Percentiles rank a stretch among this genome's conserved stretches.
phyloP scores from a whole-genome alignment of 2,888 invertebrate genomes.

The Agonopterix alstromeriana region DNA sequence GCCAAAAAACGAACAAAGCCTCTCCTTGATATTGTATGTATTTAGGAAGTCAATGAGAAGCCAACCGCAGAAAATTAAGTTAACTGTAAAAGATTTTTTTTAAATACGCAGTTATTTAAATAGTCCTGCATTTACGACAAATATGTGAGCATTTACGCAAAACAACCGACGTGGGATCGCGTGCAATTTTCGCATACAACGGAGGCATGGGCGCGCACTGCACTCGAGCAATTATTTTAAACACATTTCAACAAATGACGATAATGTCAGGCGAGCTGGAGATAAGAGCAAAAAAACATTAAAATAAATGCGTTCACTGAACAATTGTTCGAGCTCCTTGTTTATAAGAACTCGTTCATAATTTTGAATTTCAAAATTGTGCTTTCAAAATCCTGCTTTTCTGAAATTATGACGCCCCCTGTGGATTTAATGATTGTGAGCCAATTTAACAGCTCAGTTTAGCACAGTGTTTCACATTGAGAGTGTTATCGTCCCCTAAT shows the following conservation, averaged over 20 bases:
- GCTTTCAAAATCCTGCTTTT: conserved; percentile 29
- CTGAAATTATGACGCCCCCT: conserved; percentile 41
- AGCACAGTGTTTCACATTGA: conserved; percentile 61
- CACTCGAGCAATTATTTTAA: conserved; percentile 72
- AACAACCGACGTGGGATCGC: conserved; percentile 57
- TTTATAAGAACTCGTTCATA: conserved; percentile 29
- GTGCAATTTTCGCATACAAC: conserved; percentile 67
- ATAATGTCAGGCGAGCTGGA: conserved; percentile 62
- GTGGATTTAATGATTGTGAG: conserved; percentile 50
- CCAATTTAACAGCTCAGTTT: conserved; percentile 60
- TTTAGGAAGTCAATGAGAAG: neutral
- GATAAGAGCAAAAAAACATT: conserved; percentile 54
- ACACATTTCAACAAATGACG: conserved; percentile 75
- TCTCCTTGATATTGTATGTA: neutral
- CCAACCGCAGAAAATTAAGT: conserved; percentile 22
- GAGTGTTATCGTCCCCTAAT: conserved; percentile 69
- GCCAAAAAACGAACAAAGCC: conserved; percentile 19
- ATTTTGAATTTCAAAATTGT: conserved; percentile 6
- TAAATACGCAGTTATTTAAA: conserved; percentile 40
- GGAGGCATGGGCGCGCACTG: conserved; percentile 60
- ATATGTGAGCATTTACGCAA: conserved; percentile 72
- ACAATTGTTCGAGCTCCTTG: conserved; percentile 42
- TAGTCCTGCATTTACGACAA: conserved; percentile 57
- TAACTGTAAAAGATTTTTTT: conserved; percentile 27
- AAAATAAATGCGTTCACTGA: conserved; percentile 45